Conservation (phyloP, 2,113 vertebrate genomes). For the Apodemus speciosus region DNA sequence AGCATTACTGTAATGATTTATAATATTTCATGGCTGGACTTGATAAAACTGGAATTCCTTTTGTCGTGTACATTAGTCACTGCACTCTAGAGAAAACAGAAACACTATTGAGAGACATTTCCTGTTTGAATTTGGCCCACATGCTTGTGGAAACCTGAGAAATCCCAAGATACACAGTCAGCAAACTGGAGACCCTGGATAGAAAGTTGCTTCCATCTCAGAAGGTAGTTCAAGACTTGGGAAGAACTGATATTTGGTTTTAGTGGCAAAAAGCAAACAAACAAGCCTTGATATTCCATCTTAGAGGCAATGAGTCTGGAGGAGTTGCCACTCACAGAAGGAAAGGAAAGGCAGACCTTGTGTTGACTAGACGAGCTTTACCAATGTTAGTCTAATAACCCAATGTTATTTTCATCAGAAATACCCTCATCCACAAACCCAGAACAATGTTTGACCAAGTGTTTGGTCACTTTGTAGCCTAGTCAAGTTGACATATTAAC, state of each 20-base stretch:
- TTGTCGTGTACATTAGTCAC: neutral
- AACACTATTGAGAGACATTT: neutral
- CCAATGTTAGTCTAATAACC: neutral
- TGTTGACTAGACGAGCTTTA: neutral
- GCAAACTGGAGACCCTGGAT: neutral
- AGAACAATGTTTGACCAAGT: neutral
- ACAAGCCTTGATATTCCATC: neutral
- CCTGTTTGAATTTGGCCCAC: neutral
- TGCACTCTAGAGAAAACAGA: conserved; percentile 16
- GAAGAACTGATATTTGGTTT: neutral
- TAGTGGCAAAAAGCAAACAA: neutral
- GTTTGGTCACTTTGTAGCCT: neutral
- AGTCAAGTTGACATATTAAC: neutral
- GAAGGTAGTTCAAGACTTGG: neutral
- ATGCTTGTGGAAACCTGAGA: neutral
- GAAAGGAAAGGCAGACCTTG: neutral
- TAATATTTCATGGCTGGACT: neutral
- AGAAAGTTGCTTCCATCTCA: neutral
- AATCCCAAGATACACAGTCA: neutral
- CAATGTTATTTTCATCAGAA: neutral
- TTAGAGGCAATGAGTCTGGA: neutral
- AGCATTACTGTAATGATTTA: neutral
- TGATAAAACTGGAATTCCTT: conserved; percentile 35
- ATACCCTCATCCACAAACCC: neutral
- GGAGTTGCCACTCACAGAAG: neutral